These are phyloP conservation scores for Eulacestoma nigropectus DNA, from an alignment of 2,113 vertebrate genomes.

Conservation along the genomic window DNA sequence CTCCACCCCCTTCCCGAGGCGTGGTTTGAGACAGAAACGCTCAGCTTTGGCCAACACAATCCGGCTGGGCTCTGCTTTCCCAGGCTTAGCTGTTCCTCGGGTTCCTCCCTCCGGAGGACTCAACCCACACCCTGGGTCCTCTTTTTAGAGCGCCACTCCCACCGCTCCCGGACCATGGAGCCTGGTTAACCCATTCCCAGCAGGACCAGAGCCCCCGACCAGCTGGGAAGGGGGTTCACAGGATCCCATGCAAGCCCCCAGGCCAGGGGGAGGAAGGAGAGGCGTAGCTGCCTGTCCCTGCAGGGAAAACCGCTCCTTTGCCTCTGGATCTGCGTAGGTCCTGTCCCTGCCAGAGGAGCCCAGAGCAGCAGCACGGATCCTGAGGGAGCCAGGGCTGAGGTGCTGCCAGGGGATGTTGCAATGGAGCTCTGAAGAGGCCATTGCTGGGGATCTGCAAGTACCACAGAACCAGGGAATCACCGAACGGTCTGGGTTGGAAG, in stretches of 20 bases:
- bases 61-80: constrained; percentile 40
- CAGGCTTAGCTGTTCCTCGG: constrained; percentile 59
- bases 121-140: constrained; percentile 40
- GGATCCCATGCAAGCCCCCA: rapidly evolving
- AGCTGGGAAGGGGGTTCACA: not conserved
- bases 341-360: not conserved
- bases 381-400: not conserved
- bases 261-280: not conserved
- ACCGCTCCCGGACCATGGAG: not conserved
- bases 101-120: constrained; percentile 55
- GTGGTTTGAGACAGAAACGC: constrained; percentile 19
- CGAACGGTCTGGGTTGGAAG: rapidly evolving
- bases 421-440: not conserved
- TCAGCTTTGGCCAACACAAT: not conserved
- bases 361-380: not conserved
- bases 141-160: constrained; percentile 33
- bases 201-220: rapidly evolving
- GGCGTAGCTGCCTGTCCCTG: not conserved
- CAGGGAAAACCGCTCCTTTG: not conserved
- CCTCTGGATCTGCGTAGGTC: not conserved
- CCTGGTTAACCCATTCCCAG: not conserved
- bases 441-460: not conserved
- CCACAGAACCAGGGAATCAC: not conserved
- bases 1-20: constrained; percentile 21
- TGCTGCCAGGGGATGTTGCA: constrained; percentile 35